phyloP scores from a whole-genome alignment of 1,140 invertebrate species.

The Solenopsis invicta region DNA sequence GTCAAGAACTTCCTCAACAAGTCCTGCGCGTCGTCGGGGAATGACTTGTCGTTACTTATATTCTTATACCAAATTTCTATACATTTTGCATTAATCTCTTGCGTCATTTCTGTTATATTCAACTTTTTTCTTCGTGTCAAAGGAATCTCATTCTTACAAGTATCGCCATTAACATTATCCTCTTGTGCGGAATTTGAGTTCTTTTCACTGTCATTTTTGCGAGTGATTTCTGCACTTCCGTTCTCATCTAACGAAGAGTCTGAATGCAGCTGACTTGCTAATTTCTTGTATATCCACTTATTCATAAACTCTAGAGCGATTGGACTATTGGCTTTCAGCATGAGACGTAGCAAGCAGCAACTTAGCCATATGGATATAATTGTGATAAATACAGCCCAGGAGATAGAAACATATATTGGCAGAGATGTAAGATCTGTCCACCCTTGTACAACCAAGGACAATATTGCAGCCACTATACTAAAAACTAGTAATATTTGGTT shows the following conservation, averaged over 20 bases:
- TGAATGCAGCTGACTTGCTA: slow-evolving; percentile 55
- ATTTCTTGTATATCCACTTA: slow-evolving; percentile 70
- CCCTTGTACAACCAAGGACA: slow-evolving; percentile 80
- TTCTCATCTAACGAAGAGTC: slow-evolving; percentile 18
- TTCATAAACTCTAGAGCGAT: slow-evolving; percentile 74
- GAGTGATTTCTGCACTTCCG: background rate
- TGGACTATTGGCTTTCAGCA: slow-evolving; percentile 79
- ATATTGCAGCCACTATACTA: slow-evolving; percentile 73
- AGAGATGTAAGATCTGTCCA: slow-evolving; percentile 74
- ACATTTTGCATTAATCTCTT: slow-evolving; percentile 78
- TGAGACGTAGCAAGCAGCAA: slow-evolving; percentile 78
- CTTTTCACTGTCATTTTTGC: background rate
- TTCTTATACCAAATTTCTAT: slow-evolving; percentile 81
- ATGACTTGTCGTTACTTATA: slow-evolving; percentile 80
- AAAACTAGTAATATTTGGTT: slow-evolving; percentile 79
- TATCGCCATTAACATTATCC: slow-evolving; percentile 25
- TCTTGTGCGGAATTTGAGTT: slow-evolving; percentile 4
- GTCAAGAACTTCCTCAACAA: slow-evolving; percentile 77
- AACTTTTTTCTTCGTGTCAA: slow-evolving; percentile 48
- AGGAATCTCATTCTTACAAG: slow-evolving; percentile 19
- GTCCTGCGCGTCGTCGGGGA: slow-evolving; percentile 76
- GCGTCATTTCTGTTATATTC: slow-evolving; percentile 71
- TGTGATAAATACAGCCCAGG: slow-evolving; percentile 80
- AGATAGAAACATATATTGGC: slow-evolving; percentile 80
- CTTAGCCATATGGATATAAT: slow-evolving; percentile 81